Percentiles rank a stretch among this genome's conserved stretches.
These are phyloP conservation scores for Arvicanthis niloticus DNA, from an alignment of 2,113 vertebrate genomes.

Conservation along the genomic window DNA sequence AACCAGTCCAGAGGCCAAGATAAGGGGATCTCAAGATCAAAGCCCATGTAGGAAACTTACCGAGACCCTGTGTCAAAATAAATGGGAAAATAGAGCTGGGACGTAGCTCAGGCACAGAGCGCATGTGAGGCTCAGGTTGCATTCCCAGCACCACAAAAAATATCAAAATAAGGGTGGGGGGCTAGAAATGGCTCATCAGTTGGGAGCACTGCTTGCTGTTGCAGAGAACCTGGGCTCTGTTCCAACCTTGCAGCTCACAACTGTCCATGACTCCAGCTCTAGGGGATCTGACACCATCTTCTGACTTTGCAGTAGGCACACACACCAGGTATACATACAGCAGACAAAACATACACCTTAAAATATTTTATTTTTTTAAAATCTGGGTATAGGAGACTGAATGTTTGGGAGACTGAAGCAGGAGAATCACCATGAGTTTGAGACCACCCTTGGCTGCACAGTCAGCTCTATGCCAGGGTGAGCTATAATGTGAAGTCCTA, in stretches of 20 bases:
- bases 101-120: background rate
- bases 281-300: background rate
- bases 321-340: background rate
- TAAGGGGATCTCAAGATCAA: background rate
- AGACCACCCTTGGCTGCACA: background rate
- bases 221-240: background rate
- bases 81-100: background rate
- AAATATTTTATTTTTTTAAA: background rate
- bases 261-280: background rate
- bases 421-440: background rate
- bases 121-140: no score
- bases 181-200: background rate
- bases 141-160: background rate
- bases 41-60: background rate
- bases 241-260: background rate
- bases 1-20: background rate
- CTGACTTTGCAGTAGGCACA: background rate
- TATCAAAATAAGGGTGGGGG: accelerated
- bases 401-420: background rate
- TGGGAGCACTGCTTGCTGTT: background rate
- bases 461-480: background rate
- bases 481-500: background rate
- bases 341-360: background rate
- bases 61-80: background rate
- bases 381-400: background rate